Conservation (phyloP, 2,888 invertebrate species). For the Acholoe squamosa region DNA sequence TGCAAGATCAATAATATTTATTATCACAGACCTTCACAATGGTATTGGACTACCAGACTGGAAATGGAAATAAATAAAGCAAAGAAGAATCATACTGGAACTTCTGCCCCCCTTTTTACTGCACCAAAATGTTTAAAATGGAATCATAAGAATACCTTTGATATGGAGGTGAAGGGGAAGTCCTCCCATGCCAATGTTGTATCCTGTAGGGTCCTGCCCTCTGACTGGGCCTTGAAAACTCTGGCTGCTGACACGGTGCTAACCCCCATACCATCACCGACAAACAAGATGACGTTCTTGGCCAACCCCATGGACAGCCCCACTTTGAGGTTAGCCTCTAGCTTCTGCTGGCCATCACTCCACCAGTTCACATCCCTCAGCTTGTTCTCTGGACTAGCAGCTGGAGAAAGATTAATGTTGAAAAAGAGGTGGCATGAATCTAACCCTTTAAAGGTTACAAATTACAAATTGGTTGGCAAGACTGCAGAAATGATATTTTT, state of each 20-base stretch:
- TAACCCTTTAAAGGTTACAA: too few relatives aligned
- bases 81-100: too few relatives aligned
- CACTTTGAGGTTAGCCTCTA: not conserved
- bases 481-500: too few relatives aligned
- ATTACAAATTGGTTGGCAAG: too few relatives aligned
- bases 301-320: not conserved
- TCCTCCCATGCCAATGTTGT: not conserved
- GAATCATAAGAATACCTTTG: not conserved
- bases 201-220: not conserved
- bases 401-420: not conserved
- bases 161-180: conserved; percentile 1
- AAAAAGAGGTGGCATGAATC: too few relatives aligned
- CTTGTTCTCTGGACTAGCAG: not conserved
- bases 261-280: conserved; percentile 29
- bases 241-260: conserved; percentile 10
- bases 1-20: too few relatives aligned
- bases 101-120: too few relatives aligned
- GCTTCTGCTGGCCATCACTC: not conserved
- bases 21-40: too few relatives aligned
- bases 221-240: not conserved
- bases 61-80: too few relatives aligned
- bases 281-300: conserved; percentile 34
- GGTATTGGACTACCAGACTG: too few relatives aligned
- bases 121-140: too few relatives aligned
- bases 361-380: conserved; percentile 13